These are phyloP conservation scores for Gortyna flavago DNA, from an alignment of 2,888 invertebrate genomes.

Conservation along the genomic window DNA sequence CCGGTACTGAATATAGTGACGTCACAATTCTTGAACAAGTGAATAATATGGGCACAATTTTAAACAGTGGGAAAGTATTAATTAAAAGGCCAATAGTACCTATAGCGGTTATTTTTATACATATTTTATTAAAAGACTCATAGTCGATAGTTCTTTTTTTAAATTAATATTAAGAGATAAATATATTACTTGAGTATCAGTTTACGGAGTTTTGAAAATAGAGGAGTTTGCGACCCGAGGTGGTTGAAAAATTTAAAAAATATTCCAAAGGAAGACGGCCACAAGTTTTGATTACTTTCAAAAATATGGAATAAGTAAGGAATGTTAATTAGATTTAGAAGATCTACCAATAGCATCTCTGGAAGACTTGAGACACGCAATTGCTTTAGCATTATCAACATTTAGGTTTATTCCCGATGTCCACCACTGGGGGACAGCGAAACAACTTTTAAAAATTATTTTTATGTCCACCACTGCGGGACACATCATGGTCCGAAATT, in stretches of 20 bases:
- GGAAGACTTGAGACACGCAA: conserved; percentile 73
- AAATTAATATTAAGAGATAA: conserved; percentile 6
- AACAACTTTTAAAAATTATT: no score
- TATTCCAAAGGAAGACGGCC: conserved; percentile 54
- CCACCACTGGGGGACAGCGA: no score
- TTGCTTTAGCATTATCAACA: conserved; percentile 43
- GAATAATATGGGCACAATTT: conserved; percentile 34
- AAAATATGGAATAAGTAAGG: conserved; percentile 52
- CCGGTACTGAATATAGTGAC: conserved; percentile 44
- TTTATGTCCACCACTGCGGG: no score
- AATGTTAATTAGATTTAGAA: conserved; percentile 61
- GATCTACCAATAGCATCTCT: conserved; percentile 68
- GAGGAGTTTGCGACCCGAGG: conserved; percentile 43
- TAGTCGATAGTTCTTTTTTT: conserved; percentile 5
- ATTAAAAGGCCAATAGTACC: conserved; percentile 15
- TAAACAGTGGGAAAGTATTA: conserved; percentile 29
- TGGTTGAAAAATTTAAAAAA: conserved; percentile 57
- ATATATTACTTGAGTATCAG: conserved; percentile 6
- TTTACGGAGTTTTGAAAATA: conserved; percentile 26
- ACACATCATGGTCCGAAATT: no score
- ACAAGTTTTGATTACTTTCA: conserved; percentile 46
- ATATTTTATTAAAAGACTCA: background rate
- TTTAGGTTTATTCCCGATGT: no score
- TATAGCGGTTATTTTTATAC: conserved; percentile 2
- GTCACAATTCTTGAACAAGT: conserved; percentile 41